These are phyloP conservation scores for Platyrinchus mystaceus DNA, from an alignment of 2,797 vertebrate genomes.

Conservation along the genomic window DNA sequence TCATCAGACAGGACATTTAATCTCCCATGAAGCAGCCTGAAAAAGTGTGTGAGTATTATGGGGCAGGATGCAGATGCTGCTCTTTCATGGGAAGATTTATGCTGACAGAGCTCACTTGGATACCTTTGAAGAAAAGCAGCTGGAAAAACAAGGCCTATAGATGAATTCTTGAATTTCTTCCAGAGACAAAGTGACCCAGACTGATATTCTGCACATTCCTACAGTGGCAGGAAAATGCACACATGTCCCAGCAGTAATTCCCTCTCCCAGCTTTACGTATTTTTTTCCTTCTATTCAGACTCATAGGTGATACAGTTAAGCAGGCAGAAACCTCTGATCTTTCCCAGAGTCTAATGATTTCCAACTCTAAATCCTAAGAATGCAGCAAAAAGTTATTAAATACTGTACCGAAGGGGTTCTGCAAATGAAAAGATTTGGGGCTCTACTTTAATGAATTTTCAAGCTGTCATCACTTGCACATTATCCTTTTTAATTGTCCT, in stretches of 20 bases:
- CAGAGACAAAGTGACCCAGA: not conserved
- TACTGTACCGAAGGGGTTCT: not conserved
- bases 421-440: not conserved
- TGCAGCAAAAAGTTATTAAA: not conserved
- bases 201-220: not conserved
- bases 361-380: not conserved
- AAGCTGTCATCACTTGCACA: not conserved
- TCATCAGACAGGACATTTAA: not conserved
- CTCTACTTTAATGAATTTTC: not conserved
- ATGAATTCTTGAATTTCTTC: conserved; percentile 8
- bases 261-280: not conserved
- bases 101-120: not conserved
- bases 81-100: not conserved
- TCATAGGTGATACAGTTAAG: not conserved
- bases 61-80: not conserved
- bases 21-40: not conserved
- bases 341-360: not conserved
- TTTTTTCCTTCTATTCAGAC: not conserved
- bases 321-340: not conserved
- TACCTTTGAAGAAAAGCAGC: conserved; percentile 17
- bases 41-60: not conserved
- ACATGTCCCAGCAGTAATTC: not conserved
- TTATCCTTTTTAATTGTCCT: not conserved
- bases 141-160: not conserved
- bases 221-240: not conserved